Evolutionary conservation across 2,888 invertebrate species (phyloP).

Genomic region (Icerya purchasi): DNA sequence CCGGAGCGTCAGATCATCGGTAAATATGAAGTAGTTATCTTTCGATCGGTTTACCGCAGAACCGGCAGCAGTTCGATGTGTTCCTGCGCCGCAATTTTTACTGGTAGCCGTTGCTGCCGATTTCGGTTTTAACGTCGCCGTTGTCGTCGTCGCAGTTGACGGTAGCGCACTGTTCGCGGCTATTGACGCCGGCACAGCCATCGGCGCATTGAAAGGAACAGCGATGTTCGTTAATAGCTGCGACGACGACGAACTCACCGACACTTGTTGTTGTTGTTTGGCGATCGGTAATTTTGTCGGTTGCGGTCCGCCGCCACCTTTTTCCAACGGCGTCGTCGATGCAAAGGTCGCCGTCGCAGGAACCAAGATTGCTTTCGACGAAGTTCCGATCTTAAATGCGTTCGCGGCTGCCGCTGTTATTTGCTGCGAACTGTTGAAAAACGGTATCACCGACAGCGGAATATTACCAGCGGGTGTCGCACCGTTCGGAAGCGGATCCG

Average conservation of each 20-base stretch:
- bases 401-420: too few species aligned
- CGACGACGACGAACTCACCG: background rate
- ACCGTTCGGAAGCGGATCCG: too few species aligned
- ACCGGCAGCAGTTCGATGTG: too few species aligned
- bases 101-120: background rate
- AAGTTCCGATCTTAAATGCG: too few species aligned
- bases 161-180: background rate
- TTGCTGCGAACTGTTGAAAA: background rate
- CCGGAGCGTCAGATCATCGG: slow-evolving; percentile 14
- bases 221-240: background rate
- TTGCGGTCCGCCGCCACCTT: background rate
- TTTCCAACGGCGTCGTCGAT: too few species aligned
- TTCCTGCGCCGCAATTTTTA: too few species aligned
- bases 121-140: background rate
- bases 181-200: background rate
- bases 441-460: background rate
- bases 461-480: too few species aligned
- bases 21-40: slow-evolving; percentile 17
- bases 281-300: too few species aligned
- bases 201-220: background rate
- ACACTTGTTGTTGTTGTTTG: too few species aligned
- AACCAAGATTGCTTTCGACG: too few species aligned
- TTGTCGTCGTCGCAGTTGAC: background rate
- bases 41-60: background rate
- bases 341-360: too few species aligned